These are phyloP conservation scores for Eupithecia inturbata DNA, from an alignment of 2,888 invertebrate genomes.

Conservation along the genomic window DNA sequence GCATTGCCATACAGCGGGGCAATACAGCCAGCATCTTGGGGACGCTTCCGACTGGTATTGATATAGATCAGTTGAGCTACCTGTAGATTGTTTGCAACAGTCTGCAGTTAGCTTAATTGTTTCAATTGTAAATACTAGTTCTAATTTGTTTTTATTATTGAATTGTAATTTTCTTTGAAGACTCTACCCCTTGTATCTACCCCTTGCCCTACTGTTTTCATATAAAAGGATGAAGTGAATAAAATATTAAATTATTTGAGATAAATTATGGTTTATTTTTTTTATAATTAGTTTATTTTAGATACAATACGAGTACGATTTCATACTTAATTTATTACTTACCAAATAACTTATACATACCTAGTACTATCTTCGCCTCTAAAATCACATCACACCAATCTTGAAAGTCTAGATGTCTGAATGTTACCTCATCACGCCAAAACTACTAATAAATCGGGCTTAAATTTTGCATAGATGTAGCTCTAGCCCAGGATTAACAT, in stretches of 20 bases:
- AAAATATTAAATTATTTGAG: not conserved
- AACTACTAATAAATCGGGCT: not conserved
- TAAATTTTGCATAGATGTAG: not conserved
- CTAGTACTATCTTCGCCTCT: not conserved
- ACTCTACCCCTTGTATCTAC: too few species aligned
- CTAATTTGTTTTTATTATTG: too few species aligned
- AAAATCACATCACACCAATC: not conserved
- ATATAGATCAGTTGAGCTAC: too few species aligned
- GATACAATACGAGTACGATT: not conserved
- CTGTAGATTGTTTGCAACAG: too few species aligned
- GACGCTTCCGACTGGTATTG: too few species aligned
- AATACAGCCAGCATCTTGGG: too few species aligned
- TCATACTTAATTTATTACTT: not conserved
- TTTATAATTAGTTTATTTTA: too few species aligned
- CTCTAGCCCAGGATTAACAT: not conserved
- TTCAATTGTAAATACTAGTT: too few species aligned
- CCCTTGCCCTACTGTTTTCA: not conserved
- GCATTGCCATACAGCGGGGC: too few species aligned
- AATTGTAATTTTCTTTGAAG: too few species aligned
- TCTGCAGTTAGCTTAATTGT: too few species aligned
- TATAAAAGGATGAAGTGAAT: not conserved
- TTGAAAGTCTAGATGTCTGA: not conserved
- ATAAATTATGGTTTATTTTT: too few species aligned
- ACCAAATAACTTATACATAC: not conserved
- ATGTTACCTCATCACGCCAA: not conserved